A percentile compares a stretch with the other conserved stretches of the same genome.
These are phyloP conservation scores for Hemicentrotus pulcherrimus DNA, from an alignment of 35 echinoderm and acorn worm species.

Conservation along the genomic window DNA sequence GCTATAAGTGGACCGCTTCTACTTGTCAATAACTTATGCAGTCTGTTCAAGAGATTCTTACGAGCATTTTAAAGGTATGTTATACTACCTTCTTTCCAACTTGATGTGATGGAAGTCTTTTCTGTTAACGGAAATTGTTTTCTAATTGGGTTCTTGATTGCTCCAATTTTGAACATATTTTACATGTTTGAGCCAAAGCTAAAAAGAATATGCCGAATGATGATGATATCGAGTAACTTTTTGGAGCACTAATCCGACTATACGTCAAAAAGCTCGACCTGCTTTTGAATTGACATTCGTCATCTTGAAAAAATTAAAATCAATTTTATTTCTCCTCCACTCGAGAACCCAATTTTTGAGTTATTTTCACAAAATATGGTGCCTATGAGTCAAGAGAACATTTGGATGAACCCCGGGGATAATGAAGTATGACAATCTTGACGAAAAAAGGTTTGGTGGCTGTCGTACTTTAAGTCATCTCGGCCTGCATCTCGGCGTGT, in stretches of 20 bases:
- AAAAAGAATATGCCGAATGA: neutral
- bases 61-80: constrained; percentile 25
- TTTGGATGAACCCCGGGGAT: neutral
- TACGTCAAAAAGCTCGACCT: neutral
- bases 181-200: neutral
- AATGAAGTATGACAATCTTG: neutral
- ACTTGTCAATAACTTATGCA: constrained; percentile 36
- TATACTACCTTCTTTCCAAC: neutral
- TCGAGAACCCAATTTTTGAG: neutral
- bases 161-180: neutral
- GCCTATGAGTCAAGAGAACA: neutral
- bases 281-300: neutral
- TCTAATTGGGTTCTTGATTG: constrained; percentile 5
- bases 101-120: neutral
- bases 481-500: neutral
- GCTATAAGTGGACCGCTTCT: constrained; percentile 25
- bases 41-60: constrained; percentile 22
- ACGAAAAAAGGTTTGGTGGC: neutral
- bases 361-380: neutral
- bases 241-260: neutral
- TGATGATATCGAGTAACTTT: neutral
- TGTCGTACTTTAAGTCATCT: neutral
- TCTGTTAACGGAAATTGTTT: neutral
- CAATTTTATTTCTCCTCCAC: neutral
- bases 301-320: neutral